These are phyloP conservation scores for Irena cyanogastra DNA, from an alignment of 2,113 vertebrate species.

Conservation along the genomic window DNA sequence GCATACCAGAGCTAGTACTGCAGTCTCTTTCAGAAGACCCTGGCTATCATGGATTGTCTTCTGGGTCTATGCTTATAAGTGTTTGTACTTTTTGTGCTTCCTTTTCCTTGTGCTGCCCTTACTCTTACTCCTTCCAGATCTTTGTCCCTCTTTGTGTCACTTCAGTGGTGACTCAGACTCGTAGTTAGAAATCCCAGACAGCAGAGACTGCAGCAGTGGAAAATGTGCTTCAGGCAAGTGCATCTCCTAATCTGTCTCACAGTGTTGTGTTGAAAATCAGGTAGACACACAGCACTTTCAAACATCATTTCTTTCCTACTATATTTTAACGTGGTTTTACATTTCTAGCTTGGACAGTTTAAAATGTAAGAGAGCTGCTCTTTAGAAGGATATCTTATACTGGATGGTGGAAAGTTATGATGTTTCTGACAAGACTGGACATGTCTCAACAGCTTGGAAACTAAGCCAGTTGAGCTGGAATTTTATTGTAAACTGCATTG, in stretches of 20 bases:
- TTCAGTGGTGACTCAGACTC: not conserved
- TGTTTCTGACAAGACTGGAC: not conserved
- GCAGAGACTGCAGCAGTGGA: not conserved
- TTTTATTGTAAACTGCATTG: not conserved
- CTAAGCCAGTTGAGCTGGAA: not conserved
- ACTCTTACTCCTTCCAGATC: not conserved
- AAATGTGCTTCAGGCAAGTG: not conserved
- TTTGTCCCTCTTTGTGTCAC: not conserved
- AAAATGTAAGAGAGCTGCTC: not conserved
- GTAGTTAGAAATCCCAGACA: not conserved
- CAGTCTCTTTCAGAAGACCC: not conserved
- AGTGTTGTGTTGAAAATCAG: not conserved
- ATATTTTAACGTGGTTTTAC: not conserved
- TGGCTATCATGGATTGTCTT: not conserved
- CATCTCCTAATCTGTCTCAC: not conserved
- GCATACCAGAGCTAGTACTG: not conserved
- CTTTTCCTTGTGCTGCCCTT: not conserved
- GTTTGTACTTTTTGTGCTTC: not conserved
- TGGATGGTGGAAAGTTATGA: not conserved
- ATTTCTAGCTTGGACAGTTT: not conserved
- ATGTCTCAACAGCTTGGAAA: not conserved
- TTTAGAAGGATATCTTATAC: not conserved
- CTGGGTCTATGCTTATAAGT: not conserved
- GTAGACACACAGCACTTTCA: not conserved
- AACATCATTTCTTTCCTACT: not conserved